Conservation (phyloP, 37 sponge, comb jelly and placozoan species). For the Halichondria panicea region DNA sequence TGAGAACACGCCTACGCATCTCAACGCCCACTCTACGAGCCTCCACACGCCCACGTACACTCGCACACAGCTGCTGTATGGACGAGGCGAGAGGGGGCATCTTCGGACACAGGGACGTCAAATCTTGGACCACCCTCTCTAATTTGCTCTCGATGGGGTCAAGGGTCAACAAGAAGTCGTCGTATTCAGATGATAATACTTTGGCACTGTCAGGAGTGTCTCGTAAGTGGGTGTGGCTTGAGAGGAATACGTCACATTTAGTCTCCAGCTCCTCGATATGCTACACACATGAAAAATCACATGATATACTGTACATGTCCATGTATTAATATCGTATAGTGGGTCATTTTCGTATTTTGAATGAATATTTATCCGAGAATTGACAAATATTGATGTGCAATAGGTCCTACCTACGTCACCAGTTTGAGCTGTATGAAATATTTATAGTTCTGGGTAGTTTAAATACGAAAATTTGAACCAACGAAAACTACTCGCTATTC, state of each 20-base stretch:
- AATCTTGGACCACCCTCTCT: background rate
- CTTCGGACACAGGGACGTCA: conserved; percentile 15
- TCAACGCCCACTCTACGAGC: background rate
- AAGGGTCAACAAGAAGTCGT: conserved; percentile 40
- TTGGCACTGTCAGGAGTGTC: conserved; percentile 29
- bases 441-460: too few relatives aligned
- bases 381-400: too few relatives aligned
- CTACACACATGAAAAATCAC: too few relatives aligned
- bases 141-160: conserved; percentile 17
- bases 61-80: conserved; percentile 24
- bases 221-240: conserved; percentile 35
- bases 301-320: background rate
- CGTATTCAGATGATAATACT: conserved; percentile 22
- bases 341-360: too few relatives aligned
- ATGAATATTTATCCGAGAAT: too few relatives aligned
- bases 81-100: conserved; percentile 6
- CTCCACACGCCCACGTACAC: conserved; percentile 13
- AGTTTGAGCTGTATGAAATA: too few relatives aligned
- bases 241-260: conserved; percentile 38
- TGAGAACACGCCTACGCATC: conserved; percentile 8
- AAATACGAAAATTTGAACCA: too few relatives aligned
- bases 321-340: background rate
- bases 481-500: too few relatives aligned
- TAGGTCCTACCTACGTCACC: too few relatives aligned
- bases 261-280: conserved; percentile 56